Percentiles rank a stretch among this genome's conserved stretches.
Evolutionary conservation across 2,113 vertebrate genomes (phyloP).

Genomic region (Rousettus leschenaultii): DNA sequence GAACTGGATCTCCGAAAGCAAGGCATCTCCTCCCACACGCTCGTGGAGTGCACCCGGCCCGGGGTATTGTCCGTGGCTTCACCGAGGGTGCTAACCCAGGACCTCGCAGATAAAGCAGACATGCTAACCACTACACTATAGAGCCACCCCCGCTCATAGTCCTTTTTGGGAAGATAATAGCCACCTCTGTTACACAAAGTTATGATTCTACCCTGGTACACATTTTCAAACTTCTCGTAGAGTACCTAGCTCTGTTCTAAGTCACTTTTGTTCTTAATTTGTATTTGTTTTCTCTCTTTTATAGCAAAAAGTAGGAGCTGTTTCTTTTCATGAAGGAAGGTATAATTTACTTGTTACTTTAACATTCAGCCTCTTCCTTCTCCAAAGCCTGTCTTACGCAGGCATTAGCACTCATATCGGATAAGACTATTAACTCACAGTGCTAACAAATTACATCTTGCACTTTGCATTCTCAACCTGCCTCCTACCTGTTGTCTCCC

Average conservation of each 20-base stretch:
- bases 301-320: background rate
- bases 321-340: background rate
- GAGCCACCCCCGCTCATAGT: background rate
- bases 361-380: too few relatives aligned
- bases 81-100: too few relatives aligned
- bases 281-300: background rate
- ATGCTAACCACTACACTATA: too few relatives aligned
- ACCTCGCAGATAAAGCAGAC: too few relatives aligned
- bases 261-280: background rate
- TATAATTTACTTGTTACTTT: background rate
- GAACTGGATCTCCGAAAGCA: too few relatives aligned
- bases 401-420: rapidly evolving
- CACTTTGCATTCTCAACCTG: background rate
- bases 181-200: background rate
- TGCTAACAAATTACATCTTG: too few relatives aligned
- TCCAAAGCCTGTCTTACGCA: background rate
- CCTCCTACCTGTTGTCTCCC: background rate
- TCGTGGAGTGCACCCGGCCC: too few relatives aligned
- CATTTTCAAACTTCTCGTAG: background rate
- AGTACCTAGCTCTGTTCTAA: background rate
- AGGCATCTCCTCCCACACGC: too few relatives aligned
- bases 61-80: too few relatives aligned
- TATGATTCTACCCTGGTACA: background rate
- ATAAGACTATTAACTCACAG: background rate
- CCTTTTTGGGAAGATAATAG: background rate